Evolutionary conservation across 1,140 invertebrate genomes (phyloP).

Genomic region (Coelopa frigida): DNA sequence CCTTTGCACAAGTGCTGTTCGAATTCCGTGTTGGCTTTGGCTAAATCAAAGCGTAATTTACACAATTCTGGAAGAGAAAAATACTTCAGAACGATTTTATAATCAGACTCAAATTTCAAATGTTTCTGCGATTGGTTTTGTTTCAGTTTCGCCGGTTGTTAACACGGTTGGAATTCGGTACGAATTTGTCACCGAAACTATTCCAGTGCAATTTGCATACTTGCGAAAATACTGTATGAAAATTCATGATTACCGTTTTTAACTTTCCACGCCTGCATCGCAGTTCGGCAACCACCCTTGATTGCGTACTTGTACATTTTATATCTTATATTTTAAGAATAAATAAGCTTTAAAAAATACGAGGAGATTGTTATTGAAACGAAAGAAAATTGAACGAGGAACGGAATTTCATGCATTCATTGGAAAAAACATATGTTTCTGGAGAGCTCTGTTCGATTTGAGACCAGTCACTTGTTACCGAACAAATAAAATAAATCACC

Average conservation of each 20-base stretch:
- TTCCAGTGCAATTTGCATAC: too few species aligned
- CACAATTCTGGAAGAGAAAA: conserved; percentile 29
- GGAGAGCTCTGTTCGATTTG: too few species aligned
- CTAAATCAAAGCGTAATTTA: conserved; percentile 37
- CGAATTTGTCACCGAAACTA: conserved; percentile 5
- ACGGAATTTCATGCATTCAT: too few species aligned
- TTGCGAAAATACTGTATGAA: conserved; percentile 16
- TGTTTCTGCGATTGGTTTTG: too few species aligned
- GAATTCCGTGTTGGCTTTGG: conserved; percentile 37
- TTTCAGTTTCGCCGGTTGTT: neutral
- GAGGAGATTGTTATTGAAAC: too few species aligned
- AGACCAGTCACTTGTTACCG: too few species aligned
- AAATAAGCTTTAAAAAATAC: too few species aligned
- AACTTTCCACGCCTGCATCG: conserved; percentile 38
- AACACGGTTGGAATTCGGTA: conserved; percentile 1
- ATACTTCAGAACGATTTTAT: neutral
- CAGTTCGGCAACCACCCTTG: conserved; percentile 33
- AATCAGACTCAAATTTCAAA: neutral
- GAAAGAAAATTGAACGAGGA: too few species aligned
- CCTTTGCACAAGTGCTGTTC: conserved; percentile 42
- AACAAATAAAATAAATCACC: too few species aligned
- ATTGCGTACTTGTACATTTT: conserved; percentile 39
- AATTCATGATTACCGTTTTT: conserved; percentile 29
- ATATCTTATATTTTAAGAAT: too few species aligned
- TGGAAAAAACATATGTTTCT: too few species aligned